These are phyloP conservation scores for Latheticus oryzae DNA, from an alignment of 2,888 invertebrate species.

Conservation along the genomic window DNA sequence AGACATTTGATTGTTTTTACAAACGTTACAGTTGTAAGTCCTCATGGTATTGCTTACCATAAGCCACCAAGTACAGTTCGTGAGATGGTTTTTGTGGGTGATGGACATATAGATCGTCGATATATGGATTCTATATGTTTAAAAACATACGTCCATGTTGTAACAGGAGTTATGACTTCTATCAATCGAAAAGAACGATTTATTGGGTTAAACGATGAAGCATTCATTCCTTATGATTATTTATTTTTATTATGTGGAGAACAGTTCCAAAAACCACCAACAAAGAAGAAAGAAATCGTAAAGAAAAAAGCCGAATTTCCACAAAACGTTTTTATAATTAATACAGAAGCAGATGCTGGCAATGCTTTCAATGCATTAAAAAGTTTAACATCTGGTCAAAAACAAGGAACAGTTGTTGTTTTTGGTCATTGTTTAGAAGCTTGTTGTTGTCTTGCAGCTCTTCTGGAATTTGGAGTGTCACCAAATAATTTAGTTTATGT, in stretches of 20 bases:
- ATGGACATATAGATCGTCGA: constrained; percentile 68
- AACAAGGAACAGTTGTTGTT: constrained; percentile 64
- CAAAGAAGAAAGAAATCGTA: constrained; percentile 51
- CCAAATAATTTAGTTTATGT: constrained; percentile 72
- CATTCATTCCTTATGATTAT: constrained; percentile 67
- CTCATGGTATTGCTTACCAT: constrained; percentile 69
- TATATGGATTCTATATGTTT: constrained; percentile 71
- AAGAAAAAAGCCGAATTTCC: constrained; percentile 64
- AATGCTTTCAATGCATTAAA: constrained; percentile 63
- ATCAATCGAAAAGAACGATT: constrained; percentile 68
- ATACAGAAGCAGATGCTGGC: constrained; percentile 69
- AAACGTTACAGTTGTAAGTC: constrained; percentile 77
- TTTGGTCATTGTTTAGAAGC: constrained; percentile 77
- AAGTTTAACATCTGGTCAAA: constrained; percentile 41
- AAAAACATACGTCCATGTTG: constrained; percentile 74
- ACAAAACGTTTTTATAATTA: constrained; percentile 73
- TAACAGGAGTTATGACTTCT: constrained; percentile 69
- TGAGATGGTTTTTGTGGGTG: constrained; percentile 68
- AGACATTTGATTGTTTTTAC: constrained; percentile 66
- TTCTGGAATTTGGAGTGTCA: constrained; percentile 71
- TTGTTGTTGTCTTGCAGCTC: constrained; percentile 74
- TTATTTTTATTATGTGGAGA: constrained; percentile 70
- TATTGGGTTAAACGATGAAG: constrained; percentile 67
- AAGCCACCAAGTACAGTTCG: constrained; percentile 59
- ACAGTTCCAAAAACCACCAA: constrained; percentile 69